phyloP scores from a whole-genome alignment of 2,797 vertebrate genomes.

The Tinamus major region DNA sequence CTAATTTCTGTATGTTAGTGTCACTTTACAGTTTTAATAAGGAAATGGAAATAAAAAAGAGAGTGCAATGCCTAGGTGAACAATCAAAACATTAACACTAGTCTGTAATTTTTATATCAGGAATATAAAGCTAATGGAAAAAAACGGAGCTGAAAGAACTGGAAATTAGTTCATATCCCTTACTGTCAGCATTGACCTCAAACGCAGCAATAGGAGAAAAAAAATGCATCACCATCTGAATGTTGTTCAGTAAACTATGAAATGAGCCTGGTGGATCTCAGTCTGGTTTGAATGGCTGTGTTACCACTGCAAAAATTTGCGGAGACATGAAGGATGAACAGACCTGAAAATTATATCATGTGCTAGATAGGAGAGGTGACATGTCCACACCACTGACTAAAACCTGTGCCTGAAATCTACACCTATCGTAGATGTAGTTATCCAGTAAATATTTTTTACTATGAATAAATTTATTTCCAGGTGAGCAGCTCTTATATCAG shows the following conservation, averaged over 20 bases:
- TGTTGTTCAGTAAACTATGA: neutral
- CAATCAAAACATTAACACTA: neutral
- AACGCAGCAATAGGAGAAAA: neutral
- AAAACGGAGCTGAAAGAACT: neutral
- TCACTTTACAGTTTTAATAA: neutral
- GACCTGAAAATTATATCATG: neutral
- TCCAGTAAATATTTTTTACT: neutral
- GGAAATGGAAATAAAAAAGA: neutral
- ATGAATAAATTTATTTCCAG: neutral
- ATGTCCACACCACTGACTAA: neutral
- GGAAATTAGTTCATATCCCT: neutral
- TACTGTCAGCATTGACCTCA: neutral
- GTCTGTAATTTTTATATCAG: neutral
- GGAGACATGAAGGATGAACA: neutral
- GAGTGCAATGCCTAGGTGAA: neutral
- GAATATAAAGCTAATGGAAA: neutral
- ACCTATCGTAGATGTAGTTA: neutral
- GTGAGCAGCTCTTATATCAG: neutral
- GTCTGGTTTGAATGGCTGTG: neutral
- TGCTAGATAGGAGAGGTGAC: neutral
- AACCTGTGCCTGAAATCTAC: neutral
- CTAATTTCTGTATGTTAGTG: neutral
- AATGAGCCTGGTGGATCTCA: neutral
- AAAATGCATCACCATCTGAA: neutral
- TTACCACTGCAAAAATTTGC: neutral